Base-by-base conservation (phyloP, 2,797 vertebrate species). In the Telmatherina bonti region DNA sequence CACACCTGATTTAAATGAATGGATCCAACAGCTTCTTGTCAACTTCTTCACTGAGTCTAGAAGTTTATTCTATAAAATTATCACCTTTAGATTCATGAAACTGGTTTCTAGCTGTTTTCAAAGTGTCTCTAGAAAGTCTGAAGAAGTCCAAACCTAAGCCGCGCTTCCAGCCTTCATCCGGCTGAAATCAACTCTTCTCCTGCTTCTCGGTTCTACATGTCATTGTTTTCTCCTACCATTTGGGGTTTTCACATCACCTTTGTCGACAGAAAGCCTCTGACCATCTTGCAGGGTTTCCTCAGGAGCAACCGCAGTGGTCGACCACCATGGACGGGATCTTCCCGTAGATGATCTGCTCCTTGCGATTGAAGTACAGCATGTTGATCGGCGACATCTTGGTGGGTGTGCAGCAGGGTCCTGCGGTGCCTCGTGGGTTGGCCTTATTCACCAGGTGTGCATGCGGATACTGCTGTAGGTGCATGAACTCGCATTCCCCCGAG, bases 321-420 rank as follows among this genome's bases (percentile, higher is more conserved):
- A 99, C 97, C 82, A 99, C 97, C 97, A 99, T 99, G 74, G 96
- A 96, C 0, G 97, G 96, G 88, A 99, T 97, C 92, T 98, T 99
- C 56, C 97, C 97, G 0, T 99, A 99, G 91, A 99, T 99, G 73
- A 99, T 97, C 91, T 99, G 97, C 93, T 97, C 96, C 80, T 98
- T 97, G 86, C 94, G 95, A 33, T 99, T 99, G 93, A 99, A 98
- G 93, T 99, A 99, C 26, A 99, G 92, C 97, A 99, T 99, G 81
- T 98, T 99, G 90, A 99, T 98, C 76, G 97, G 95, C 1, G 98
- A 99, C 97, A 99, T 97, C 94, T 99, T 99, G 80, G 97, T 97
- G 67, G 98, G 97, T 0, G 97, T 99, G 89, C 98, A 99, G 94
- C 98, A 99, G 62, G 97, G 98, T 22, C 97, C 98, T 0, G 96